Percentiles rank a stretch among this genome's conserved stretches.
These are phyloP conservation scores for Hapalemur alaotrensis DNA, from an alignment of 2,797 vertebrate genomes.

Conservation along the genomic window DNA sequence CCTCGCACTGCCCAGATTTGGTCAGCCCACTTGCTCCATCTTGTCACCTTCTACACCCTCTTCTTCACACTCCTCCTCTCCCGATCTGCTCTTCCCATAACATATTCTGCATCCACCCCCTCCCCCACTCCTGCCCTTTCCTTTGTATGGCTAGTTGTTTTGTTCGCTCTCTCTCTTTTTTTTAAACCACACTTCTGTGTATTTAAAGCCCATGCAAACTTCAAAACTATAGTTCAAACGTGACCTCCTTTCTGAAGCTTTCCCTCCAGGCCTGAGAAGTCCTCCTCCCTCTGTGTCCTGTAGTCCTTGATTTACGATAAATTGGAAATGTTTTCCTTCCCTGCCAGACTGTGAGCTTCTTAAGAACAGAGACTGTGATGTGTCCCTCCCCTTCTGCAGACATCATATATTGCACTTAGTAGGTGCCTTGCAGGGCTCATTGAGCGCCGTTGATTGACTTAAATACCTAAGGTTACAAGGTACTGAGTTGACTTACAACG, in stretches of 20 bases:
- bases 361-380: neutral
- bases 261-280: neutral
- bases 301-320: neutral
- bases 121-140: neutral
- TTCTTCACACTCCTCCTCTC: neutral
- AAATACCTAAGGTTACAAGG: neutral
- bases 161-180: neutral
- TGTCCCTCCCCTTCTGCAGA: neutral
- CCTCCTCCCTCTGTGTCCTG: neutral
- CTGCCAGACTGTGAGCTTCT: neutral
- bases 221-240: neutral
- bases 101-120: neutral
- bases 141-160: neutral
- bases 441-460: neutral
- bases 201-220: neutral
- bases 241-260: neutral
- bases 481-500: neutral
- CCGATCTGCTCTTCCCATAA: neutral
- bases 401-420: neutral
- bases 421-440: neutral
- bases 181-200: neutral
- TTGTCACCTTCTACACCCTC: fast-evolving
- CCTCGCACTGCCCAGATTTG: neutral
- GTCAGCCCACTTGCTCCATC: neutral
- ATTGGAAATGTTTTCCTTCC: neutral